Evolutionary conservation across 1,140 invertebrate species (phyloP).

Genomic region (Solenopsis invicta): DNA sequence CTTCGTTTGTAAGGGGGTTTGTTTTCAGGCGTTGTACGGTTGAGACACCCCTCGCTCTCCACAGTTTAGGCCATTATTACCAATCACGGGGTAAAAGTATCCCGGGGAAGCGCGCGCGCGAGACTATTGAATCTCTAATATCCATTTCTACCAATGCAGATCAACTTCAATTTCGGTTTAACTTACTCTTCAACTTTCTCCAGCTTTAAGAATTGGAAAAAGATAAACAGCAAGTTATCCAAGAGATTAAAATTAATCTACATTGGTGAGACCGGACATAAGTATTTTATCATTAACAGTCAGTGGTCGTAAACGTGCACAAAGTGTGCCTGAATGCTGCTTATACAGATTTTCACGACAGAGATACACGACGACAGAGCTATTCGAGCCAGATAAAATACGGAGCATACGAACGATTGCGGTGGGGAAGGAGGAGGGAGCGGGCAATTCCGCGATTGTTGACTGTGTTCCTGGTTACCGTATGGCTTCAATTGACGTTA

Average conservation of each 20-base stretch:
- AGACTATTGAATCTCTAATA: constrained; percentile 53
- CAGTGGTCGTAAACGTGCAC: constrained; percentile 38
- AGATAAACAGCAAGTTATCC: too few relatives aligned
- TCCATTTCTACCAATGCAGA: not conserved
- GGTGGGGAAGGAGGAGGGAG: not conserved
- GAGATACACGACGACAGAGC: not conserved
- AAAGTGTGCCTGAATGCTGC: constrained; percentile 62
- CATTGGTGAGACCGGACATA: too few relatives aligned
- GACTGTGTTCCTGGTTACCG: not conserved
- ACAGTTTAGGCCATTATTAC: constrained; percentile 62
- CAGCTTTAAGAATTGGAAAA: too few relatives aligned
- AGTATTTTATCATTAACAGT: constrained; percentile 46
- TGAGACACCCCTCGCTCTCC: constrained; percentile 17
- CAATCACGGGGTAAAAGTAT: constrained; percentile 43
- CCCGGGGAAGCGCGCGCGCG: constrained; percentile 27
- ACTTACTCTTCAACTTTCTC: too few relatives aligned
- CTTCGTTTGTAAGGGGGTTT: constrained; percentile 46
- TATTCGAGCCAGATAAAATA: not conserved
- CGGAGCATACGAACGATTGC: not conserved
- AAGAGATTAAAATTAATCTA: too few relatives aligned
- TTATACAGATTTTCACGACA: constrained; percentile 10
- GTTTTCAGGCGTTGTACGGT: constrained; percentile 47
- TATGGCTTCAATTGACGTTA: not conserved
- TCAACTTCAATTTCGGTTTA: too few relatives aligned
- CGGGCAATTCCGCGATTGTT: not conserved